Evolutionary conservation across 1,140 invertebrate species (phyloP).

Genomic region (Antheraea mylitta): DNA sequence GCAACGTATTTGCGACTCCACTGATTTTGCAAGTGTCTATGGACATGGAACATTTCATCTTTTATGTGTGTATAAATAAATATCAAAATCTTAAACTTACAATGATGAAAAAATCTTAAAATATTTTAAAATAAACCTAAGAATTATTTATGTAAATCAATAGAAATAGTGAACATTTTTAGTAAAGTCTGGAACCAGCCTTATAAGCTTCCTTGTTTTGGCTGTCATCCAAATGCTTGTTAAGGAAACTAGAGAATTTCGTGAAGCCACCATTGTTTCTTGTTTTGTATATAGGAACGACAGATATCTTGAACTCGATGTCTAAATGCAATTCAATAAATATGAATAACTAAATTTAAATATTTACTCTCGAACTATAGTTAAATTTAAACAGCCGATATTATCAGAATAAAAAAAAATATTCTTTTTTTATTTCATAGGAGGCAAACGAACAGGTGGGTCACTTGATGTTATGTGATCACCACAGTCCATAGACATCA

Average conservation of each 20-base stretch:
- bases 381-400: not conserved
- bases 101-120: too few relatives aligned
- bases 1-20: too few relatives aligned
- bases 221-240: constrained; percentile 66
- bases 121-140: not conserved
- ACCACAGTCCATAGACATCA: too few relatives aligned
- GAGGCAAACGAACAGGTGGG: too few relatives aligned
- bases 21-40: too few relatives aligned
- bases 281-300: constrained; percentile 43
- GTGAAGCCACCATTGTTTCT: constrained; percentile 54
- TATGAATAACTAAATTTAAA: too few relatives aligned
- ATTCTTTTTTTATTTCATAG: too few relatives aligned
- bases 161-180: constrained; percentile 17
- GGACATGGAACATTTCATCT: too few relatives aligned
- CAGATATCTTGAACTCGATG: constrained; percentile 4
- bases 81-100: too few relatives aligned
- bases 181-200: constrained; percentile 18
- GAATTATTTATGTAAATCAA: not conserved
- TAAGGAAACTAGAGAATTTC: constrained; percentile 63
- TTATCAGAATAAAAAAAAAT: not conserved
- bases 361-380: not conserved
- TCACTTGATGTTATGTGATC: too few relatives aligned
- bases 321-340: not conserved
- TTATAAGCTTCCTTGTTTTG: constrained; percentile 64
- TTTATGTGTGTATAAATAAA: too few relatives aligned